Evolutionary conservation across 2,113 vertebrate species (phyloP), one percentile per base, ranked within the genome.

Genomic region (Nestor notabilis): DNA sequence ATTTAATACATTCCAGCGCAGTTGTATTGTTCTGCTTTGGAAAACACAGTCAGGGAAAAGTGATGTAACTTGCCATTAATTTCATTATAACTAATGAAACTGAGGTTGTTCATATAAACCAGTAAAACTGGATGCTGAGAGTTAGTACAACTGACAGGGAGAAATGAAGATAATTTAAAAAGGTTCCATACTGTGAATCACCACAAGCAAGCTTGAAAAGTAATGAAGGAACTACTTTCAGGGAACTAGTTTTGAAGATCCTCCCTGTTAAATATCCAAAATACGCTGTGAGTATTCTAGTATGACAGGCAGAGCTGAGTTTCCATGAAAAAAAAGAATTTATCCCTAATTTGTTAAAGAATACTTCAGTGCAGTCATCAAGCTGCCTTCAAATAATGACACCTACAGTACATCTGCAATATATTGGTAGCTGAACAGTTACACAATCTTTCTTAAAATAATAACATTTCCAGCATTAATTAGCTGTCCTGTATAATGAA

Each of bases 381-480:
- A 97, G 96, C 76, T 96, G 90, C 66, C 44, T 95, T 97, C 93
- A 97, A 91, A 96, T 96, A 98, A 96, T 96, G 90, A 95, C 92
- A 96, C 41, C 66, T 78, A 95, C 46, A 90, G 35, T 80, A 94
- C 29, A 81, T 81, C 61, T 83, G 47, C 80, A 95, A 93, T 68
- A 95, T 69, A 63, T 89, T 87, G 94, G 87, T 66, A 96, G 86
- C 58, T 92, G 41, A 91, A 91, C 9, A 9, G 79, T 91, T 94
- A 95, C 69, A 96, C 44, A 71, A 25, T 72, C 55, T 93, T 95
- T 87, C 88, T 94, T 70, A 95, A 63, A 96, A 92, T 91, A 97
- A 81, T 44, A 96, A 90, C 77, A 75, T 44, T 95, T 91, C 43
- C 46, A 91, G 89, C 88, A 94, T 87, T 97, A 98, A 98, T 98